Conservation (phyloP, 2,113 vertebrate species). For the Pseudopodoces humilis region DNA sequence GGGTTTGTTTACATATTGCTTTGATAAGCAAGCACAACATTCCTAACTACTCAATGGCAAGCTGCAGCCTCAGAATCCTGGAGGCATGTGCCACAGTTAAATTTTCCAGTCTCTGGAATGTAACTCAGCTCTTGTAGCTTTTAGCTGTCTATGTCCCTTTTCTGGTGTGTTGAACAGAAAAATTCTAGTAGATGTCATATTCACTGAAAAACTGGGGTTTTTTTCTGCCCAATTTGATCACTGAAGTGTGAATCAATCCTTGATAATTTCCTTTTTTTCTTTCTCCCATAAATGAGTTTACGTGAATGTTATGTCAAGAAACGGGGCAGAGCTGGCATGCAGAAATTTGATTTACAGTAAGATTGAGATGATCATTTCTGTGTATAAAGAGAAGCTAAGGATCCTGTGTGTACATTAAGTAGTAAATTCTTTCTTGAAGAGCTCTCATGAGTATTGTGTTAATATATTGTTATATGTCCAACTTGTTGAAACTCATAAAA, state of each 20-base stretch:
- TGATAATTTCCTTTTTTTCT: background rate
- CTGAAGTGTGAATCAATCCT: background rate
- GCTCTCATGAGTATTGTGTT: background rate
- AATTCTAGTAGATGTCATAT: background rate
- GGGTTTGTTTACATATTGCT: background rate
- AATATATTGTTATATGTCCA: background rate
- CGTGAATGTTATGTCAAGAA: background rate
- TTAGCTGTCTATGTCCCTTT: background rate
- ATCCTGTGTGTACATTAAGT: background rate
- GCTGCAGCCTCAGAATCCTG: background rate
- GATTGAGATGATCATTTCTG: background rate
- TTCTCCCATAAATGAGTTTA: background rate
- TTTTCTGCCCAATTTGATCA: background rate
- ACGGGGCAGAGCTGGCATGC: background rate
- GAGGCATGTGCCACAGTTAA: background rate
- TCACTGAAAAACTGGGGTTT: background rate
- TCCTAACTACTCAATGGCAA: background rate
- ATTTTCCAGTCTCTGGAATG: background rate
- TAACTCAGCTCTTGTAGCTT: background rate
- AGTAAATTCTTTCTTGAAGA: background rate
- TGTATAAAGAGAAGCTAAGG: background rate
- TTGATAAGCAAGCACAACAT: background rate
- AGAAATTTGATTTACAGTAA: background rate
- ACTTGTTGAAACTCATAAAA: background rate
- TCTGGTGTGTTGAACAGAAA: background rate